Base-by-base conservation (phyloP, 2,797 vertebrate genomes). In the Mormyrus hasselquistii region DNA sequence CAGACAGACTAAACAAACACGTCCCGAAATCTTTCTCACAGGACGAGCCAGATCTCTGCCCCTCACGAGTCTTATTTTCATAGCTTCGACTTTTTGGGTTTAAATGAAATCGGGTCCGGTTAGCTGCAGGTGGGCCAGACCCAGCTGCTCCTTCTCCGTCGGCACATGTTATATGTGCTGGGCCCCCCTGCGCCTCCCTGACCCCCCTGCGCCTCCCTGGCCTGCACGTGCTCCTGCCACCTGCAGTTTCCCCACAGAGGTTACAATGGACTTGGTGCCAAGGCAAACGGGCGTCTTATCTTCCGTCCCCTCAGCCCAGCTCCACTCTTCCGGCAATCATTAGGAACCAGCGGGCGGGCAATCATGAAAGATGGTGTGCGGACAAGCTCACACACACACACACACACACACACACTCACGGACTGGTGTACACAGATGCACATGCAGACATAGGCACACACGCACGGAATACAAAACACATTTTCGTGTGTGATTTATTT, bases 1-100 rank as follows among this genome's bases (percentile, higher is more conserved):
- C 19, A 50, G 49, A 9, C 82, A 25, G 44, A 52, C 9, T 84
- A 44, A 84, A 84, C 82, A 84, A 84, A 94, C 93, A 93, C 94
- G 95, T 94, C 95, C 95, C 95, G 90, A 94, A 91, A 91, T 92
- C 91, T 93, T 90, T 90, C 93, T 92, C 86, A 3, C 10, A 38
- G 88, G 92, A 88, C 92, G 91, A 91, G 90, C 86, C 90, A 90
- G 86, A 65, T 90, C 92, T 94, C 93, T 92, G 90, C 73, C 91
- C 90, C 90, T 90, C 92, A 90, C 91, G 93, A 93, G 94, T 87
- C 91, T 93, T 93, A 93, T 79, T 79, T 79, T 44, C n/a, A 44
- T 79, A 41, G 73, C 14, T 1, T 44, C 1, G 10, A 69, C 65
- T 34, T 69, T 69, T 29, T 69, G 10, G 65, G 65, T 19, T 41